These are phyloP conservation scores for Sciurus vulgaris DNA, from an alignment of 2,797 vertebrate species.

Conservation along the genomic window DNA sequence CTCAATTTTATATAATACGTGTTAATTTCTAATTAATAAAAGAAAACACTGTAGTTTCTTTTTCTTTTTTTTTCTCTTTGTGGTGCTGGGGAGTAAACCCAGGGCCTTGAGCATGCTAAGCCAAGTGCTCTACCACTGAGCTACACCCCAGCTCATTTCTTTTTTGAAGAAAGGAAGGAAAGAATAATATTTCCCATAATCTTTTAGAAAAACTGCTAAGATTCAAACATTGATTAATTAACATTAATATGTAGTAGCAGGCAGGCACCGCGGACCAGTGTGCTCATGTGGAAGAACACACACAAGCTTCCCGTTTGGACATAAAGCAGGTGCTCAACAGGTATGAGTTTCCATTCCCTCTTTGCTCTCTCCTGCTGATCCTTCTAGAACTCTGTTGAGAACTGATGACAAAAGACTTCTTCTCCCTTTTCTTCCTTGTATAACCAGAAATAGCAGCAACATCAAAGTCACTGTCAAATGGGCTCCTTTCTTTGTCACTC, in stretches of 20 bases:
- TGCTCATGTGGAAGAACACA: neutral
- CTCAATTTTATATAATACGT: constrained; percentile 33
- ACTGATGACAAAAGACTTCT: neutral
- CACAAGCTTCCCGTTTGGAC: too few species aligned
- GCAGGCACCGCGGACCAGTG: neutral
- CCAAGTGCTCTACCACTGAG: neutral
- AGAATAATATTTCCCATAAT: neutral
- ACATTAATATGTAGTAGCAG: neutral
- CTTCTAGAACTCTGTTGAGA: neutral
- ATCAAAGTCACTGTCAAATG: neutral
- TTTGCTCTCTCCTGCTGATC: neutral
- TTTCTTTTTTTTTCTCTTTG: neutral
- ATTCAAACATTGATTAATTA: neutral
- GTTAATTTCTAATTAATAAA: neutral
- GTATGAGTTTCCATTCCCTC: neutral
- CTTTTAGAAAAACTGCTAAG: neutral
- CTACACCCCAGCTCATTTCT: neutral
- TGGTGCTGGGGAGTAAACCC: neutral
- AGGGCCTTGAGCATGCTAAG: neutral
- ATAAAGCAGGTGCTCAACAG: neutral
- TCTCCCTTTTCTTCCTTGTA: neutral
- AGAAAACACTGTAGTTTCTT: neutral
- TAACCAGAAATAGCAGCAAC: neutral
- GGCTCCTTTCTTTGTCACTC: neutral
- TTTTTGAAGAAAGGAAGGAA: neutral